Base-by-base conservation (phyloP, 2,888 invertebrate genomes). In the Andrena flavipes region DNA sequence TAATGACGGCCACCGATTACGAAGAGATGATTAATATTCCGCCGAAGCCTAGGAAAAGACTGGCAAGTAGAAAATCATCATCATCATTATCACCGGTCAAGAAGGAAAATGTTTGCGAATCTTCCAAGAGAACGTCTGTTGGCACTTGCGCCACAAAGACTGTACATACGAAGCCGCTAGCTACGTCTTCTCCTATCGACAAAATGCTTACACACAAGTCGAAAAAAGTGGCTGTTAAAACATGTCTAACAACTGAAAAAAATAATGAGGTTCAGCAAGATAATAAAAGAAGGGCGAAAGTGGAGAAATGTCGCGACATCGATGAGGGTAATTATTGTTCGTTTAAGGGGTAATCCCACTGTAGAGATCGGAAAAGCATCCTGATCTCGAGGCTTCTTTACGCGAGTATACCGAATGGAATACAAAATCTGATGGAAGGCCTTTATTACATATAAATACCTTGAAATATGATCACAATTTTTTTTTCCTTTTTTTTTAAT, bases 11-110 rank as follows among this genome's bases (percentile, higher is more conserved):
- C 0, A 91, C 91, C 0, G 72, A 85, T 2, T 91, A 86, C 62
- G 90, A 91, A 60, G 93, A 93, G 70, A 82, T 93, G 71, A 93
- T 91, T 59, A 89, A 89, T 68, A 51, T 91, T 0, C 62, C 88
- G 6, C 91, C 92, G 2, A 88, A 87, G 64, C 70, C 85, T 3
- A 92, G 84, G 8, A 91, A 88, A 64, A 78, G 88, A 72, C 60
- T 76, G 0, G 29, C 51, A 5, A 82, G 16, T n/a, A 84, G 71
- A 49, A 88, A 86, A 60, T 77, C 42, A 16, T 42, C 42, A 4
- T 42, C 42, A 4, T 42, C 42, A 1, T n/a, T n/a, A n/a, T 42
- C 75, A 16, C 63, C 79, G 0, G 8, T 60, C 6, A 87, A 86
- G 48, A 86, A 79, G 33, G 73, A 87, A 62, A 85, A 78, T 42